phyloP scores from a whole-genome alignment of 30 jellyfish, hydroid and myxozoan species.

The Turritopsis dohrnii region DNA sequence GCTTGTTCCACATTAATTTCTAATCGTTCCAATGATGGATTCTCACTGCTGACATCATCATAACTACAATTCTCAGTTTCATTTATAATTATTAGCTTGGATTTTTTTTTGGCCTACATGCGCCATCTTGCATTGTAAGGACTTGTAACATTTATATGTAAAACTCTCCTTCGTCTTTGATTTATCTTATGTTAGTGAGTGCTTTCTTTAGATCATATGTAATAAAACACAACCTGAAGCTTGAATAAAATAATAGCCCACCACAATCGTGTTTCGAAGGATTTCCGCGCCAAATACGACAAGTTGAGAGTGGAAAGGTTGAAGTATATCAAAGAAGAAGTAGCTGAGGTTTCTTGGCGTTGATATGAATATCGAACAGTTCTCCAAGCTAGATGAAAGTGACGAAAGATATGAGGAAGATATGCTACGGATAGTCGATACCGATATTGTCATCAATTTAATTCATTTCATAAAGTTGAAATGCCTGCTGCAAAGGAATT shows the following conservation, averaged over 20 bases:
- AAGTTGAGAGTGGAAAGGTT: constrained; percentile 70
- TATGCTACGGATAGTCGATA: background rate
- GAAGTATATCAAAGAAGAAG: constrained; percentile 56
- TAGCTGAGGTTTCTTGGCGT: constrained; percentile 40
- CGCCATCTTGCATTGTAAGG: no score
- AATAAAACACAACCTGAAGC: no score
- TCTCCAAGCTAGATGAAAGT: constrained; percentile 48
- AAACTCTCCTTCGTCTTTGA: no score
- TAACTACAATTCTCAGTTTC: no score
- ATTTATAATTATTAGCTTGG: no score
- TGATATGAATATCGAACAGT: constrained; percentile 44
- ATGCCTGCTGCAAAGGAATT: constrained; percentile 21
- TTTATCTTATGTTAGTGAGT: background rate
- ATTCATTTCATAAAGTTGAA: background rate
- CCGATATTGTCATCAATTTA: background rate
- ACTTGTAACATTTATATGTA: no score
- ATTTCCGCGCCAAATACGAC: constrained; percentile 43
- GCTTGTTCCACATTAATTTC: no score
- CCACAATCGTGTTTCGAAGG: constrained; percentile 49
- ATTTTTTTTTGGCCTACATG: no score
- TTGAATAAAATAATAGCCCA: constrained; percentile 43
- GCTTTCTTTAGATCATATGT: constrained; percentile 49
- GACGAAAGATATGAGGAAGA: constrained; percentile 13
- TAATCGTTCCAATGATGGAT: no score
- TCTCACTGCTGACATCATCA: no score